Evolutionary conservation across 2,888 invertebrate species (phyloP).

Genomic region (Venustoraphidia nigricollis): DNA sequence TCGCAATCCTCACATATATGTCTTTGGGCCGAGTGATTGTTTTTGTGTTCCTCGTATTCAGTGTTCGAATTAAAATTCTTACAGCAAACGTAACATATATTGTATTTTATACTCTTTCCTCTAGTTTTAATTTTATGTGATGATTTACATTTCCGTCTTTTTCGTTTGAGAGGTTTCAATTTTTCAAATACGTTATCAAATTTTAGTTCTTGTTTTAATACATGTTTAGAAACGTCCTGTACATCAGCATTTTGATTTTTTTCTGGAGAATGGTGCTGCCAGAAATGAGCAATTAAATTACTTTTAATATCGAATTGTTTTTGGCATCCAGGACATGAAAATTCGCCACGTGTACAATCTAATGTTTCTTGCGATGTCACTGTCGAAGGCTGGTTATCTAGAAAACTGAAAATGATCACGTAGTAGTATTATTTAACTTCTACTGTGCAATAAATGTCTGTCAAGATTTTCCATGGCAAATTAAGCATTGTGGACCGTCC

Average conservation of each 20-base stretch:
- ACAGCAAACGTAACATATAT: slow-evolving; percentile 3
- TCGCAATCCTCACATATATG: slow-evolving; percentile 3
- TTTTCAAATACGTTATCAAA: neutral
- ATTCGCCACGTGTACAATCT: slow-evolving; percentile 3
- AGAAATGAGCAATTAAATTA: slow-evolving; percentile 4
- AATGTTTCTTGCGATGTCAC: slow-evolving; percentile 1
- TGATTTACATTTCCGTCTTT: slow-evolving; percentile 2
- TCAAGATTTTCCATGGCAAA: no score
- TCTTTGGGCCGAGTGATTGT: slow-evolving; percentile 1
- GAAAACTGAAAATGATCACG: no score
- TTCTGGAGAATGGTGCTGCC: neutral
- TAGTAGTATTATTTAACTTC: no score
- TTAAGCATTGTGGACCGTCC: no score
- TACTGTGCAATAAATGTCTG: no score
- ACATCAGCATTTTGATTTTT: neutral
- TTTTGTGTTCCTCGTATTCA: neutral
- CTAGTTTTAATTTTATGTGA: neutral
- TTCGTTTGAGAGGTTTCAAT: neutral
- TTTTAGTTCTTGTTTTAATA: neutral
- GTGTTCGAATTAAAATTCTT: neutral
- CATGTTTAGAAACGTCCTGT: neutral
- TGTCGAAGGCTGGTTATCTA: neutral
- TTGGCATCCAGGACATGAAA: neutral
- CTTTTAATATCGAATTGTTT: slow-evolving; percentile 5
- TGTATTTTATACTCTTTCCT: neutral